A percentile compares a stretch with the other conserved stretches of the same genome.
Conservation (phyloP, 2,797 vertebrate genomes). For the Paedocypris micromegethes region DNA sequence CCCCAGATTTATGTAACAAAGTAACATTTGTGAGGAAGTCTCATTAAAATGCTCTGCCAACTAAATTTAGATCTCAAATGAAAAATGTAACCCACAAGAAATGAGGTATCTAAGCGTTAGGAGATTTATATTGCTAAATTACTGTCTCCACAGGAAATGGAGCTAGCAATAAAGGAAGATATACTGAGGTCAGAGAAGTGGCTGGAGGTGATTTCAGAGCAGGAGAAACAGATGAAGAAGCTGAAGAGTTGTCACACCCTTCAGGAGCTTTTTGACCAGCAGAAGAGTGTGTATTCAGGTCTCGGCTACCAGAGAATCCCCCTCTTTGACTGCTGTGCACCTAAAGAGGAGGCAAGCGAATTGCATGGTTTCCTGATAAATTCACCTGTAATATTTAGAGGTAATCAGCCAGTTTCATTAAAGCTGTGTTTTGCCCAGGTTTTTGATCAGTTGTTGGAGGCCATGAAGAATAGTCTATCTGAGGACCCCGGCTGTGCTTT, state of each 20-base stretch:
- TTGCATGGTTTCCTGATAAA: neutral
- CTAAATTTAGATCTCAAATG: neutral
- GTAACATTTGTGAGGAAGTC: too few species aligned
- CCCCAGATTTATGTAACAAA: too few species aligned
- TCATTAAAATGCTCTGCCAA: too few species aligned
- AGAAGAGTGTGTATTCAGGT: conserved; percentile 59
- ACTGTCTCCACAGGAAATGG: conserved; percentile 62
- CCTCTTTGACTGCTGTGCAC: conserved; percentile 72
- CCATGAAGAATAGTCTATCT: conserved; percentile 61
- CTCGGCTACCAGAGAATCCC: conserved; percentile 74
- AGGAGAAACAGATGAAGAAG: conserved; percentile 71
- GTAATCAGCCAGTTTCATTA: neutral
- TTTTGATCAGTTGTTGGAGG: conserved; percentile 72
- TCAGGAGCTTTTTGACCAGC: conserved; percentile 74
- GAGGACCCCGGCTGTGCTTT: conserved; percentile 68
- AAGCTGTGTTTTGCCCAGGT: conserved; percentile 57
- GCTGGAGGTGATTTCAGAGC: conserved; percentile 64
- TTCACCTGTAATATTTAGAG: too few species aligned
- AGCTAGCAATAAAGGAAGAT: conserved; percentile 67
- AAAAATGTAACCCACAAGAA: neutral
- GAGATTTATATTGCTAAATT: conserved; percentile 1
- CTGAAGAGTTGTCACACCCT: conserved; percentile 74
- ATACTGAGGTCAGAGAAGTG: conserved; percentile 65
- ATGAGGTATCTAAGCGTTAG: neutral
- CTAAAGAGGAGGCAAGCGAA: conserved; percentile 70